Base-by-base conservation (phyloP, 1,140 invertebrate genomes). In the Drepana arcuata region DNA sequence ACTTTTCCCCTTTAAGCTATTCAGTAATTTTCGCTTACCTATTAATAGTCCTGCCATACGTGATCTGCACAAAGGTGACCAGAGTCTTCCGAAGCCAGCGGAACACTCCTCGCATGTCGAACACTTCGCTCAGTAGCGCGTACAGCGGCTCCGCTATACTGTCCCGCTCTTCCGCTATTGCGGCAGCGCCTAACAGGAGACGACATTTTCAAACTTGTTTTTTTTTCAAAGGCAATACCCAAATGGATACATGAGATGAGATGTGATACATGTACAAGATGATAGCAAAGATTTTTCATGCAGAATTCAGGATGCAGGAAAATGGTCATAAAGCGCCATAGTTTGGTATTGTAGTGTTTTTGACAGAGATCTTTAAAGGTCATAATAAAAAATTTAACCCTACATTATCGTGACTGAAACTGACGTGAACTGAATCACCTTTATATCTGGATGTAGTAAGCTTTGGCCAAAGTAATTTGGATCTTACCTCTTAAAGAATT, bases 31-130 rank as follows among this genome's bases (percentile, higher is more conserved):
- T 14, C 25, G 7, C 14, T 7, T 64, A 92, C 87, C 91, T 91
- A 69, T 95, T 96, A 28, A 97, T 96, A 13, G 93, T 96, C 41
- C 93, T 85, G 4, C 94, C 94, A 78, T 95, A 97, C 0, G 93
- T 94, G 28, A 96, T 92, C 78, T 97, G 95, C 4, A 97, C 94
- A 81, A 96, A 96, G 5, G 91, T 92, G 43, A 97, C 95, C 2
- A 97, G 84, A 14, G 93, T 95, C 57, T 91, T 91, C 45, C 95
- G 79, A 7, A 97, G 82, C 89, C 93, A 95, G 32, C 92, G 91
- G 72, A 95, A 95, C 14, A 95, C 90, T 0, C 94, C 94, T 47
- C 91, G 85, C 79, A 95, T 88, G 72, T 97, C 94, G 71, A 96
- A 97, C 40, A 95, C 88, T 85, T 97, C 95, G 29, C 91, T 93